phyloP scores from a whole-genome alignment of 1,140 invertebrate species.

The Aplysia californica region DNA sequence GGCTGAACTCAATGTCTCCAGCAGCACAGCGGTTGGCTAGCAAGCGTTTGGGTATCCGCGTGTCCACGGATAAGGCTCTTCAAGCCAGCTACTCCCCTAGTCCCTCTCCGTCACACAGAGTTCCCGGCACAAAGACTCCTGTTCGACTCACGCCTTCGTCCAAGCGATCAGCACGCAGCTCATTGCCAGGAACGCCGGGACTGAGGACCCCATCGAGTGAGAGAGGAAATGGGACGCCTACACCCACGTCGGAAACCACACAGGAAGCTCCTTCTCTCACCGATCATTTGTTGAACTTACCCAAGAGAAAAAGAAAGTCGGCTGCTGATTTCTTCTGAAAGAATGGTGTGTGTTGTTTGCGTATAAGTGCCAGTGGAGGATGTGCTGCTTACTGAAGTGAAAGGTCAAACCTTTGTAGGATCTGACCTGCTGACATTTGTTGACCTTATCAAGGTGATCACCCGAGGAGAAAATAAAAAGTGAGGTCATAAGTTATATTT shows the following conservation, averaged over 20 bases:
- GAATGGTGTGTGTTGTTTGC: too few species aligned
- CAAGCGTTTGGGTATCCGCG: conserved; percentile 69
- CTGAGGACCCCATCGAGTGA: conserved; percentile 5
- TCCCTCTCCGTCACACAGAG: conserved; percentile 51
- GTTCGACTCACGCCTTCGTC: conserved; percentile 44
- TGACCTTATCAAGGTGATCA: too few species aligned
- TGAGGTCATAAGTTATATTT: too few species aligned
- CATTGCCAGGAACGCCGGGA: conserved; percentile 26
- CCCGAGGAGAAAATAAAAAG: too few species aligned
- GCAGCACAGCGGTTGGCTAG: conserved; percentile 87
- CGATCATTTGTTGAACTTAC: conserved; percentile 83
- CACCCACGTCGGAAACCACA: conserved; percentile 61
- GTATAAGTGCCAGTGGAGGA: too few species aligned
- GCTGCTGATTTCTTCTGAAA: conserved; percentile 60
- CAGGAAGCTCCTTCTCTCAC: conserved; percentile 72
- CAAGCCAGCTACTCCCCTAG: conserved; percentile 72
- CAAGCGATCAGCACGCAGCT: conserved; percentile 39
- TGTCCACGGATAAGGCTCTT: conserved; percentile 70
- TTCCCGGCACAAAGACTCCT: conserved; percentile 57
- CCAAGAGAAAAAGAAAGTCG: conserved; percentile 53
- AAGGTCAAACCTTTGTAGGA: too few species aligned
- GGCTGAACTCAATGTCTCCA: conserved; percentile 91
- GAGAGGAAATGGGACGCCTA: conserved; percentile 64
- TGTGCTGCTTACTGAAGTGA: too few species aligned
- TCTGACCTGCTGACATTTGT: too few species aligned